Base-by-base conservation (phyloP, 2,113 vertebrate species). In the Oncorhynchus mykiss region DNA sequence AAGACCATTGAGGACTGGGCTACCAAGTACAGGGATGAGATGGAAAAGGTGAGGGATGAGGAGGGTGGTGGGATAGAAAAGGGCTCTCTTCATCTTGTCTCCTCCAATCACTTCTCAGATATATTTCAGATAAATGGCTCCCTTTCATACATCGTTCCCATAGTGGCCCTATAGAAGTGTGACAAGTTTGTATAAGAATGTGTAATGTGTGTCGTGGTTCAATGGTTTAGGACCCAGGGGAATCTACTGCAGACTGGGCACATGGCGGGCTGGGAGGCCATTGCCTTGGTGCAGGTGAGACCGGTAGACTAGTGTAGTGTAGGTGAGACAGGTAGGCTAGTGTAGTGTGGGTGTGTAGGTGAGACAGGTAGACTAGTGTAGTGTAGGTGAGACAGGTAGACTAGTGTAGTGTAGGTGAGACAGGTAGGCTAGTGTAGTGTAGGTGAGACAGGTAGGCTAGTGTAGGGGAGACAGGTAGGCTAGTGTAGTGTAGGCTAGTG, bases 1-100 rank as follows among this genome's bases (percentile, higher is more conserved):
- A 96, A 95, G 84, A 94, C 87, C 67, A 97, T 99, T 64, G 95
- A 99, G 84, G 95, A 99, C 48, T 81, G 92, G 93, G 95, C 97
- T 0, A 91, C 95, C 74, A 95, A 76, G 24, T 99, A 99, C 90
- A 95, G 95, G 85, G 86, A 91, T 29, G 96, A 99, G 86, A 99
- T 97, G 0, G 97, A 98, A 76, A 87, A 94, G 92, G 98, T 97
- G 84, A 31, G 92, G 51, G 51, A 5, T 54, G 49, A 14, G 49
- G 49, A 16, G 49, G 49, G 16, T 14, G 16, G 51, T 14, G 16
- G 39, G 39, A 45, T 45, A 45, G 39, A 45, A 45, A 11, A 45
- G 2, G 2, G 2, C 73, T 14, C 68, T 49, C 39, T 24, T 60
- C 6, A 34, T 14, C 5, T 64, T 20, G 0, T 49, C 8, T 24